phyloP scores from a whole-genome alignment of 2,797 vertebrate species.

The Brachyrhaphis roseni region DNA sequence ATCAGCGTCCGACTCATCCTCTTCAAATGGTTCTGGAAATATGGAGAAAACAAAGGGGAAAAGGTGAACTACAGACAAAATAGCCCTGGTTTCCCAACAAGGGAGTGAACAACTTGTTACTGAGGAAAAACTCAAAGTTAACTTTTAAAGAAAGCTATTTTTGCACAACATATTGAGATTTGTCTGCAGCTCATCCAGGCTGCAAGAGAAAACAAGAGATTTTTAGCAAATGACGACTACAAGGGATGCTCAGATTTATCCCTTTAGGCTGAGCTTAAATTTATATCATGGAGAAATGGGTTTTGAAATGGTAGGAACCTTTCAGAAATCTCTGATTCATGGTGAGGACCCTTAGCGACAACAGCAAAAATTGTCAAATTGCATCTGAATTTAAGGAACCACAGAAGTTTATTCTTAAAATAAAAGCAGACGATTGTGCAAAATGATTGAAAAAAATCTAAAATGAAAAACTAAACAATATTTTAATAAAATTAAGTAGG shows the following conservation, averaged over 20 bases:
- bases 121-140: neutral
- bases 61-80: slow-evolving; percentile 12
- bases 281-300: neutral
- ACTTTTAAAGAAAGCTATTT: neutral
- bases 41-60: neutral
- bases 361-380: neutral
- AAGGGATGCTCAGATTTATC: neutral
- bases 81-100: neutral
- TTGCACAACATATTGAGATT: neutral
- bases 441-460: neutral
- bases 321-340: neutral
- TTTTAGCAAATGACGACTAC: neutral
- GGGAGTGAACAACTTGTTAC: neutral
- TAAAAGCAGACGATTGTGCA: neutral
- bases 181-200: neutral
- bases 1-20: slow-evolving; percentile 41
- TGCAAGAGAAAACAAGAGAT: neutral
- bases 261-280: neutral
- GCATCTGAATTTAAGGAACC: neutral
- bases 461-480: neutral
- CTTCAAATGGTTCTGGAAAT: slow-evolving; percentile 71
- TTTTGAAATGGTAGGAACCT: neutral
- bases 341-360: neutral
- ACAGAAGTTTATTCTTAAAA: neutral
- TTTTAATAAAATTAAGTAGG: neutral